Evolutionary conservation across 2,113 vertebrate species (phyloP), one percentile per base, ranked within the genome.

Genomic region (Callithrix jacchus): DNA sequence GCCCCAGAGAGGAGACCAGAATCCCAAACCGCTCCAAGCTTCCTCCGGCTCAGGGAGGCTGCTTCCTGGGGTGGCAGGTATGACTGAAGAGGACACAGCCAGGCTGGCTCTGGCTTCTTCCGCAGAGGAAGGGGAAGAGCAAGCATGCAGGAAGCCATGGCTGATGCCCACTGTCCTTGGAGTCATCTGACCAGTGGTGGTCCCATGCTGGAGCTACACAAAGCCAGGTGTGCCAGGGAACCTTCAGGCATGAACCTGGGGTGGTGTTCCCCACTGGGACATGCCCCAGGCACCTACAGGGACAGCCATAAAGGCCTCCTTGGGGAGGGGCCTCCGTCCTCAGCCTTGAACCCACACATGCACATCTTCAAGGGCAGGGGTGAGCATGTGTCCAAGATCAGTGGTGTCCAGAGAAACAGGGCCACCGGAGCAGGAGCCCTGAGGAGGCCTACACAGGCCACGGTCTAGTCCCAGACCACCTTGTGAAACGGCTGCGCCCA

Each of bases 391-490:
- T 52, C 52, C 7, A 0, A 30, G 45, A 16, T 66, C 35, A 35
- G 20, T 4, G 90, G 73, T 37, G 20, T n/a, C 10, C 0, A 58
- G 37, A 80, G 42, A 32, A 86, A 42, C 5, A 0, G 27, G 49
- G 76, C 4, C 8, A 21, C 42, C 0, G 0, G 68, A 13, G 61
- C 47, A 30, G 71, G 42, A 61, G 13, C 42, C 52, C 3, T 1
- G 47, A 40, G 71, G 9, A 47, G 73, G 23, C 3, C 61, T 23
- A 4, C 27, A 0, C 17, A 54, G 45, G 30, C 6, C 4, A 25
- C 5, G 0, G 2, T 58, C 9, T 0, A 8, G 25, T 5, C 6
- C 47, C 68, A 35, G 37, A 2, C 40, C 83, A 13, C 21, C 1
- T 27, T 23, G 40, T 4, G n/a, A 6, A 3, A 42, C 2, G 6